Conservation (phyloP, 2,113 vertebrate species). For the Tychaedon coryphoeus region DNA sequence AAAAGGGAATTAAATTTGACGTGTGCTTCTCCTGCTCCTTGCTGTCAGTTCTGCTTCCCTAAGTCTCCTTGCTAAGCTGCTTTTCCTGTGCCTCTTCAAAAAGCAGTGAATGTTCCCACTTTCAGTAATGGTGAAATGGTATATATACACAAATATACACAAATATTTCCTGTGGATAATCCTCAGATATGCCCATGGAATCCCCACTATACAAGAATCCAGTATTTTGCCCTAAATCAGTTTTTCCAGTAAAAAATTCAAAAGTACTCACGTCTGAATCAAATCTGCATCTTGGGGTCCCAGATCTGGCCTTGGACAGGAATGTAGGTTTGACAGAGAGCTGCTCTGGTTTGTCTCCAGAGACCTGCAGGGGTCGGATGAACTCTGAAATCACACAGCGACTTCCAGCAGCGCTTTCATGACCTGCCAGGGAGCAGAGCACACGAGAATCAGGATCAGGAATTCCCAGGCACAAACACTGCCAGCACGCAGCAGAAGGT, state of each 20-base stretch:
- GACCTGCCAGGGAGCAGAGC: constrained; percentile 69
- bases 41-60: constrained; percentile 43
- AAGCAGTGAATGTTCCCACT: not conserved
- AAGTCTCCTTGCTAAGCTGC: not conserved
- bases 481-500: not conserved
- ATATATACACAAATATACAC: not conserved
- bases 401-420: constrained; percentile 78
- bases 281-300: constrained; percentile 82
- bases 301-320: constrained; percentile 77
- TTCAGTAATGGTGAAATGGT: not conserved
- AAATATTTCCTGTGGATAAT: not conserved
- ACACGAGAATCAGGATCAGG: not conserved
- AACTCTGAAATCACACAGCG: constrained; percentile 85
- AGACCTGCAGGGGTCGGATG: constrained; percentile 83
- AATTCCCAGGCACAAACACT: not conserved
- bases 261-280: constrained; percentile 84
- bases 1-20: constrained; percentile 38
- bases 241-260: not conserved
- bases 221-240: not conserved
- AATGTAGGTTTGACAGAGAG: constrained; percentile 86
- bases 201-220: not conserved
- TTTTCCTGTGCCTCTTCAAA: not conserved
- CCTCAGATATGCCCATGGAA: not conserved
- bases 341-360: constrained; percentile 85
- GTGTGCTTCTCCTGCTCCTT: not conserved